These are phyloP conservation scores for Tetraodon nigroviridis DNA, from an alignment of 2,113 vertebrate genomes.

Conservation along the genomic window DNA sequence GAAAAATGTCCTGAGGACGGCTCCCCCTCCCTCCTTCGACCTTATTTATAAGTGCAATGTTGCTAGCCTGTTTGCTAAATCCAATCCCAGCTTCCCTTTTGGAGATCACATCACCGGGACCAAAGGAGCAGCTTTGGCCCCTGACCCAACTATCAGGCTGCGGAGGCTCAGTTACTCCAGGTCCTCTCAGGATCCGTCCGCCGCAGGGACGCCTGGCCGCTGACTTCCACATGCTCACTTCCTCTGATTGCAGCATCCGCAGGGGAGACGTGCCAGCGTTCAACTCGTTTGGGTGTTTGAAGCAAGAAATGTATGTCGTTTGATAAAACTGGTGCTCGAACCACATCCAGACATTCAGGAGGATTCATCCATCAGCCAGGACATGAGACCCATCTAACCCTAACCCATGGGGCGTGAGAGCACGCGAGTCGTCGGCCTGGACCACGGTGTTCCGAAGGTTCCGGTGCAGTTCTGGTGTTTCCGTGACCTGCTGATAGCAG, in stretches of 20 bases:
- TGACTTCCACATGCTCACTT: slow-evolving; percentile 45
- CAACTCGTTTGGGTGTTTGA: not conserved
- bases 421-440: too few species aligned
- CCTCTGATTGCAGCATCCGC: slow-evolving; percentile 25
- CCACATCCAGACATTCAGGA: not conserved
- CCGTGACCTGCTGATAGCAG: too few species aligned
- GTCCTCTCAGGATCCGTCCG: slow-evolving; percentile 32
- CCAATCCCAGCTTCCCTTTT: slow-evolving; percentile 33
- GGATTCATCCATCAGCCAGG: not conserved
- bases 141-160: slow-evolving; percentile 55
- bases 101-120: slow-evolving; percentile 23
- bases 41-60: slow-evolving; percentile 56
- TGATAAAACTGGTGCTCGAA: slow-evolving; percentile 6
- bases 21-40: slow-evolving; percentile 3
- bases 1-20: slow-evolving; percentile 85
- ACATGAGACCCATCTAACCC: not conserved
- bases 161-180: slow-evolving; percentile 36
- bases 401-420: too few species aligned
- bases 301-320: slow-evolving; percentile 25
- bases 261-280: not conserved
- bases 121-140: slow-evolving; percentile 23
- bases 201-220: slow-evolving; percentile 29
- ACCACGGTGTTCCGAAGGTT: too few species aligned
- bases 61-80: slow-evolving; percentile 56
- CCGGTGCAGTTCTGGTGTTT: too few species aligned